Conservation (phyloP, 2,797 vertebrate genomes). For the Tragopan temminckii region DNA sequence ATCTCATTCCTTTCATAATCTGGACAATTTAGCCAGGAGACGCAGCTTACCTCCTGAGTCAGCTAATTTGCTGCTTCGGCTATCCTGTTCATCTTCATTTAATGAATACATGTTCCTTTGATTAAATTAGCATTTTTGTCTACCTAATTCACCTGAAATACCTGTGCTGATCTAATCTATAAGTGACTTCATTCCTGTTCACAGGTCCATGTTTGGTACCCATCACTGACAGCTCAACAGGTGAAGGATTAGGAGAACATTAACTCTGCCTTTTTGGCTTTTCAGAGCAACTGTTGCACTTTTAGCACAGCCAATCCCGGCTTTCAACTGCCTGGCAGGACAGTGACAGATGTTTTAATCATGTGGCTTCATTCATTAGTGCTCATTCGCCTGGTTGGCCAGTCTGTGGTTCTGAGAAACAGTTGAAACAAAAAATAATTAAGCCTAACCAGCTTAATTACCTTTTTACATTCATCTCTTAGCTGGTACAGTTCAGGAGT, state of each 20-base stretch:
- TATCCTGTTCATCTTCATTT: slow-evolving; percentile 76
- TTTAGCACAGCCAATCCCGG: slow-evolving; percentile 51
- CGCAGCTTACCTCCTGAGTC: slow-evolving; percentile 67
- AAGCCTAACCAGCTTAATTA: slow-evolving; percentile 72
- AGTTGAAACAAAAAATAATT: slow-evolving; percentile 78
- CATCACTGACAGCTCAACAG: slow-evolving; percentile 80
- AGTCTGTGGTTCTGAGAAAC: slow-evolving; percentile 59
- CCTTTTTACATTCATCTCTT: slow-evolving; percentile 59
- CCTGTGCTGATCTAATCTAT: slow-evolving; percentile 76
- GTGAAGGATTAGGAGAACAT: slow-evolving; percentile 79
- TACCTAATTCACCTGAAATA: slow-evolving; percentile 83
- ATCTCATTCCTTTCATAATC: slow-evolving; percentile 4
- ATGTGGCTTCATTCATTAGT: slow-evolving; percentile 74
- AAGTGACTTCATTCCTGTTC: slow-evolving; percentile 81
- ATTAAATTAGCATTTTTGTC: slow-evolving; percentile 87
- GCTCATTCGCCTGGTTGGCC: slow-evolving; percentile 64
- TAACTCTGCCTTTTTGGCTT: slow-evolving; percentile 79
- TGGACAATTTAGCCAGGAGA: slow-evolving; percentile 59
- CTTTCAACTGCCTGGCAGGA: slow-evolving; percentile 66
- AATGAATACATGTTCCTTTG: slow-evolving; percentile 81
- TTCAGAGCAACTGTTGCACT: slow-evolving; percentile 56
- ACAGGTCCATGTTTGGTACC: slow-evolving; percentile 74
- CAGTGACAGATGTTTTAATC: slow-evolving; percentile 85
- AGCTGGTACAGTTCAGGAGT: background rate
- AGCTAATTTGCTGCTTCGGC: slow-evolving; percentile 80